A percentile compares a stretch with the other conserved stretches of the same genome.
Conservation (phyloP, 2,888 invertebrate species). For the Pharmacophagus antenor region DNA sequence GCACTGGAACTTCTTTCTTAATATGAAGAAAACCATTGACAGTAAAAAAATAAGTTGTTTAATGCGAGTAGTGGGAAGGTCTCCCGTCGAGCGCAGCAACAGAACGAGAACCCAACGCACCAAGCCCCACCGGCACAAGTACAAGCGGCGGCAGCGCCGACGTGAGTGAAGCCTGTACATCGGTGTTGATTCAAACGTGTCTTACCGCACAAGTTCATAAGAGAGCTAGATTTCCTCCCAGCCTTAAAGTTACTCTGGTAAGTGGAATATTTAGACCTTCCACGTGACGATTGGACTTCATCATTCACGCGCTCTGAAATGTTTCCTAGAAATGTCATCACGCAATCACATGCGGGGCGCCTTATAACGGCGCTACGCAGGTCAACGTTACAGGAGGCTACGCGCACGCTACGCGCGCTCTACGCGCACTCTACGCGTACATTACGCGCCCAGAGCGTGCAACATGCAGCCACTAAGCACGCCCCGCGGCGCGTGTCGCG, state of each 20-base stretch:
- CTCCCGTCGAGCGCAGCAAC: constrained; percentile 51
- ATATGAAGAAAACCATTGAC: too few relatives aligned
- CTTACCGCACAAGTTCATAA: constrained; percentile 98
- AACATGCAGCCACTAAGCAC: constrained; percentile 60
- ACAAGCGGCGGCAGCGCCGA: constrained; percentile 46
- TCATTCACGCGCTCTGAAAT: constrained; percentile 92
- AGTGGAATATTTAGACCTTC: constrained; percentile 91
- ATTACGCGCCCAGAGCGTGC: constrained; percentile 33
- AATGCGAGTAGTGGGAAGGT: constrained; percentile 45
- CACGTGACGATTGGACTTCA: constrained; percentile 88
- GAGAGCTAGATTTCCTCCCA: constrained; percentile 94
- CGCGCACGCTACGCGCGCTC: background rate
- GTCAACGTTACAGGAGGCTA: constrained; percentile 11
- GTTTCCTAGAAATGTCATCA: constrained; percentile 77
- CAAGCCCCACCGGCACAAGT: constrained; percentile 51
- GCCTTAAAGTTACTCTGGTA: constrained; percentile 92
- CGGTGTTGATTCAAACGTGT: constrained; percentile 65
- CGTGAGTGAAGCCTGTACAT: constrained; percentile 64
- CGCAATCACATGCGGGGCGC: constrained; percentile 57
- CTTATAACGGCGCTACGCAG: constrained; percentile 32
- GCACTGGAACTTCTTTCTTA: too few relatives aligned
- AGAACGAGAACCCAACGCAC: constrained; percentile 70
- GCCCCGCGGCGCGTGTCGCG: constrained; percentile 36
- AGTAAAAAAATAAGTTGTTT: too few relatives aligned
- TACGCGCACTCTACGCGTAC: constrained; percentile 8